Evolutionary conservation across 2,113 vertebrate species (phyloP), one percentile per base, ranked within the genome.

Genomic region (Bambusicola thoracicus): DNA sequence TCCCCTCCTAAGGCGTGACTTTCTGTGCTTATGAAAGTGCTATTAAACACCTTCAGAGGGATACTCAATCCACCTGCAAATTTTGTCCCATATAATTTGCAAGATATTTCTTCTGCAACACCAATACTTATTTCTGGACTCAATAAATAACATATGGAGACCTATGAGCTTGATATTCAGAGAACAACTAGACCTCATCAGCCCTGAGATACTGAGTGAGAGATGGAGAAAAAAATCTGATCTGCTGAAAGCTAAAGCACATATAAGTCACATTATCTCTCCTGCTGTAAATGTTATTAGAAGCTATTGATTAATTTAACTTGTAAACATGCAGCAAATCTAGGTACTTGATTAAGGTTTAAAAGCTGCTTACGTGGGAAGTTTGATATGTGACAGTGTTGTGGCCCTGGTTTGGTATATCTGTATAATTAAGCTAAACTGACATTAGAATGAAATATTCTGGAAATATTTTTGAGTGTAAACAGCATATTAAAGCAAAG

Each of bases 271-370:
- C 77, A 84, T 49, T 90, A 81, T 87, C 95, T 92, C 68, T 87
- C 21, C 61, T 48, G 58, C 77, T 89, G 80, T 69, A 87, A 94
- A 93, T 92, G 58, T 94, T 95, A 95, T 94, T 92, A 87, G 65
- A 76, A 91, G 65, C n/a, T 76, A 94, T 87, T 93, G 91, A 96
- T 93, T 96, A 78, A 95, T 94, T 95, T 79, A 34, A 65, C 41
- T 61, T 3, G 25, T 46, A 79, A 83, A 53, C 46, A 77, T 2
- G 25, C 44, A 79, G 55, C 41, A 92, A 94, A 92, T 66, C 56
- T 83, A 90, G 95, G 58, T 30, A 29, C 15, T 53, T 53, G 51
- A 53, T 53, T 53, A 53, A 53, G 51, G 19, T 87, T 91, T 89
- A 80, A 94, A 91, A 51, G 27, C 34, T 87, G n/a, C 56, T 84